Percentiles rank a stretch among this genome's conserved stretches.
These are phyloP conservation scores for Hippasteria phrygiana DNA, from an alignment of 53 echinoderm and acorn worm species.

Conservation along the genomic window DNA sequence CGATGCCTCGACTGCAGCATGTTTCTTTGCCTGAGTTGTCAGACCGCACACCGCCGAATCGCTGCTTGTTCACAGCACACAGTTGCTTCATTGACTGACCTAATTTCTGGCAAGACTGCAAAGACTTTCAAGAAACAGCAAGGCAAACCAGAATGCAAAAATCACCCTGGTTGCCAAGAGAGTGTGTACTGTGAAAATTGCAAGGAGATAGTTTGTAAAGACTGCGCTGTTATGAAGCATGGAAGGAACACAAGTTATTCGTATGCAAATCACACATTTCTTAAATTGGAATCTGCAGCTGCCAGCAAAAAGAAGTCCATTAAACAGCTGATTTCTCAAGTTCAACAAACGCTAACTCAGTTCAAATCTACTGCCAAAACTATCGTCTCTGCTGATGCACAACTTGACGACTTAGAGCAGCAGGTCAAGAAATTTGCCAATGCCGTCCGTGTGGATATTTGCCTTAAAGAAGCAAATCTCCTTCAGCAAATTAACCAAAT, in stretches of 20 bases:
- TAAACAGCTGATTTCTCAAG: neutral
- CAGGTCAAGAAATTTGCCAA: neutral
- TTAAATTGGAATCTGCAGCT: conserved; percentile 22
- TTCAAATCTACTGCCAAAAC: neutral
- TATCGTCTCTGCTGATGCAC: neutral
- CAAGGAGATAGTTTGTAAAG: neutral
- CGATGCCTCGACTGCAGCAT: conserved; percentile 16
- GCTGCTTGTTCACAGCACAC: conserved; percentile 3
- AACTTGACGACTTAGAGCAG: neutral
- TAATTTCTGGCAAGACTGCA: conserved; percentile 3
- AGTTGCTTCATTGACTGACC: conserved; percentile 1
- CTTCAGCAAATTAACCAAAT: neutral
- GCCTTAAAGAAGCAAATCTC: neutral
- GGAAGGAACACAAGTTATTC: no score
- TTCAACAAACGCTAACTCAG: neutral
- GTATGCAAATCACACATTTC: neutral
- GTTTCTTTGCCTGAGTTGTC: conserved; percentile 2
- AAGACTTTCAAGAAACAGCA: neutral
- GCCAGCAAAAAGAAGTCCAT: neutral
- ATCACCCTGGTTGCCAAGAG: neutral
- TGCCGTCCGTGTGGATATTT: neutral
- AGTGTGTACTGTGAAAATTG: conserved; percentile 15
- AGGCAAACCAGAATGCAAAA: neutral
- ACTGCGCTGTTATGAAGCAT: neutral
- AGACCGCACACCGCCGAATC: neutral